Evolutionary conservation across 2,888 invertebrate species (phyloP), one percentile per base, ranked within the genome.

Genomic region (Steinernema carpocapsae): DNA sequence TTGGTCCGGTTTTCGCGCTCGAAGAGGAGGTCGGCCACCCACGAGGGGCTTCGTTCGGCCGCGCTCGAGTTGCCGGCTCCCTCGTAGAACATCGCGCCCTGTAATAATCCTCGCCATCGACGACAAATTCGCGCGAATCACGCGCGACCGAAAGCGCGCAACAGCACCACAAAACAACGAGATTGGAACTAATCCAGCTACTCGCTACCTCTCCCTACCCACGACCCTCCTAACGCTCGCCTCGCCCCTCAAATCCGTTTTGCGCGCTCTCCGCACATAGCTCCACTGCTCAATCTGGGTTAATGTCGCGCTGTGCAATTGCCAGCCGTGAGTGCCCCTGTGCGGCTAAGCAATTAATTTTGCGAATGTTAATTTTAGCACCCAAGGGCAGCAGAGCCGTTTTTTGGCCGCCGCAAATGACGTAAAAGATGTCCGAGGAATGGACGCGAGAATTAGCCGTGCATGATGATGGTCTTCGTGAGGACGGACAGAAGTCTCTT

Each of bases 1-100:
- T 83, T 72, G 14, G 76, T 74, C 19, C 82, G 79, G 71, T 80
- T 80, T 26, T 32, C 52, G 17, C 82, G 76, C 19, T 76, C 71
- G 72, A 83, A 80, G 19, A 80, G 56, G 29, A 82, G 32, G 64
- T 80, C 82, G 17, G 74, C 79, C 26, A 79, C 64, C 79, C 79
- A 79, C 22, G 76, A 75, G 32, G 64, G 64, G 4, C 37, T 37
- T 37, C 10, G 37, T 37, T 37, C 37, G 37, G 37, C 37, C 37
- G 37, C 37, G 37, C 4, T 37, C 4, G 37, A 37, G 37, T 37
- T 37, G n/a, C n/a, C n/a, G 37, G 37, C 3, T 37, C 37, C 37
- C 64, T 64, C 64, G 19, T 56, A 17, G 24, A 56, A 12, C 48
- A 48, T 48, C 56, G 51, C 51, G 56, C 26, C 32, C 26, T 26